A percentile compares a stretch with the other conserved stretches of the same genome.
These are phyloP conservation scores for Rhineura floridana DNA, from an alignment of 2,113 vertebrate species.

Conservation along the genomic window DNA sequence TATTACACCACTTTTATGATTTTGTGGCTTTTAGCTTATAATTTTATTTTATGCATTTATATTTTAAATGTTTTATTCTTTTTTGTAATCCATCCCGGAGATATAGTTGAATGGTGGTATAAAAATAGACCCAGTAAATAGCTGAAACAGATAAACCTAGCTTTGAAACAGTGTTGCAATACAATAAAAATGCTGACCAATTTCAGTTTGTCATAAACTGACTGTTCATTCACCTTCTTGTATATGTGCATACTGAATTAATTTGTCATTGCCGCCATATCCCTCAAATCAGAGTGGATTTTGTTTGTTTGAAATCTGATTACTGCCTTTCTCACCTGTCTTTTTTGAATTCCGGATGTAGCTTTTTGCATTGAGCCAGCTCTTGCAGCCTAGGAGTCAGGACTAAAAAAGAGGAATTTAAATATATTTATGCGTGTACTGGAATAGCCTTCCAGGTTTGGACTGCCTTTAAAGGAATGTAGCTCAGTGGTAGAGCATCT, in stretches of 20 bases:
- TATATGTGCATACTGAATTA: background rate
- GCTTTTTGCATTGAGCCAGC: constrained; percentile 47
- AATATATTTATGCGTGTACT: background rate
- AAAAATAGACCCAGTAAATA: too few species aligned
- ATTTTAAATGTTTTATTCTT: too few species aligned
- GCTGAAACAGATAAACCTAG: background rate
- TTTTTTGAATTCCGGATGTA: constrained; percentile 49
- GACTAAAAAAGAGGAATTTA: constrained; percentile 22
- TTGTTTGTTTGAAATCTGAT: background rate
- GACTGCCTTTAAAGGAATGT: too few species aligned
- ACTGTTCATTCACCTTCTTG: too few species aligned
- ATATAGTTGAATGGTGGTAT: too few species aligned
- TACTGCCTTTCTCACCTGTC: constrained; percentile 47
- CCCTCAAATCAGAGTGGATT: background rate
- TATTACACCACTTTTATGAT: too few species aligned
- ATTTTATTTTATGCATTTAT: too few species aligned
- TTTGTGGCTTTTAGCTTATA: too few species aligned
- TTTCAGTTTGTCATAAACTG: background rate
- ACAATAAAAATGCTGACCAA: background rate
- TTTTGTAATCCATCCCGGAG: too few species aligned
- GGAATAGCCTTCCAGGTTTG: too few species aligned
- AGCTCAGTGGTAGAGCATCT: too few species aligned
- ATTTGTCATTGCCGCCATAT: background rate
- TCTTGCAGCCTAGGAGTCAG: constrained; percentile 62
- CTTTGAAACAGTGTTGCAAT: background rate